A percentile compares a stretch with the other conserved stretches of the same genome.
Evolutionary conservation across 2,797 vertebrate species (phyloP).

Genomic region (Gorsachius magnificus): DNA sequence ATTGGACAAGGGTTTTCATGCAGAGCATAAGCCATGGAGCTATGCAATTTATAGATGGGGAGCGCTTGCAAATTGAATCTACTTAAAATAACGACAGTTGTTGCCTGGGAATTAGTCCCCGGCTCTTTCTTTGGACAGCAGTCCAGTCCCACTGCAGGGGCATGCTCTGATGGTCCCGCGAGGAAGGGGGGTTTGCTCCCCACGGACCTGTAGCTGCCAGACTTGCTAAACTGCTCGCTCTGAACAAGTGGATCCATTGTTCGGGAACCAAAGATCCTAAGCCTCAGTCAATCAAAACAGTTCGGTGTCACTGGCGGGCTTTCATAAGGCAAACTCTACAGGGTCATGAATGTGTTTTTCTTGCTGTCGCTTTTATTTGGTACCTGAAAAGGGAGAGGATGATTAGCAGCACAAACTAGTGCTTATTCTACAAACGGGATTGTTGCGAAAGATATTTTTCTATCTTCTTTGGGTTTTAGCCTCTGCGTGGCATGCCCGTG

Average conservation of each 20-base stretch:
- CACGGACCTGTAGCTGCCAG: background rate
- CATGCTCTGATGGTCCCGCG: background rate
- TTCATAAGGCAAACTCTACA: constrained; percentile 40
- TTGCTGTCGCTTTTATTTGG: constrained; percentile 31
- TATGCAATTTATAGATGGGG: background rate
- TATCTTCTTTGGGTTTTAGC: background rate
- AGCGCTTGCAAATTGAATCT: background rate
- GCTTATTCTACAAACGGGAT: background rate
- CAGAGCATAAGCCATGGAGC: background rate
- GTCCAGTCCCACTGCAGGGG: background rate
- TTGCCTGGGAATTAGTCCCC: constrained; percentile 5
- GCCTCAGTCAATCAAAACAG: constrained; percentile 12
- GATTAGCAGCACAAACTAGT: background rate
- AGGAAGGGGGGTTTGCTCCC: background rate
- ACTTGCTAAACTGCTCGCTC: background rate
- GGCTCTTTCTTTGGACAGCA: background rate
- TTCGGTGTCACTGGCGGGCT: constrained; percentile 54
- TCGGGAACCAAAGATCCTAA: background rate
- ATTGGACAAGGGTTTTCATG: background rate
- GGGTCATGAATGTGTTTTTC: constrained; percentile 32
- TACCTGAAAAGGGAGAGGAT: background rate
- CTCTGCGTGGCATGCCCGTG: background rate
- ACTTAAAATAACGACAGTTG: constrained; percentile 8
- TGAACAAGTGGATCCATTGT: background rate
- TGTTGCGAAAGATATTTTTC: background rate